These are phyloP conservation scores for Drosophila cognata DNA, from an alignment of 2,888 invertebrate genomes.

Conservation along the genomic window DNA sequence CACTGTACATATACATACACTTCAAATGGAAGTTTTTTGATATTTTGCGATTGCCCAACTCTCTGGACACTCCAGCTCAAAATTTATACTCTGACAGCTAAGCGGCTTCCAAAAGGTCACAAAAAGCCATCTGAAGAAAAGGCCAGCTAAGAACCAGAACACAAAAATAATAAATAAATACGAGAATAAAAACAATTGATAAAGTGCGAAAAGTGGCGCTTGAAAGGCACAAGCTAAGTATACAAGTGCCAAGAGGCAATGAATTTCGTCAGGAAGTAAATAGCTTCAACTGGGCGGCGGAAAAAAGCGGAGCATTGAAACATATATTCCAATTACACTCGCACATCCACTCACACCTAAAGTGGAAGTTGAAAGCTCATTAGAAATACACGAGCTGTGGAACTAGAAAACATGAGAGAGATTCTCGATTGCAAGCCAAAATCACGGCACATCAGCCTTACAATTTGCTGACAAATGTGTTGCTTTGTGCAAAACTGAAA, in stretches of 20 bases:
- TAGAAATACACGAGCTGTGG: constrained; percentile 34
- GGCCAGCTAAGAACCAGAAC: background rate
- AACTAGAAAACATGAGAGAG: constrained; percentile 30
- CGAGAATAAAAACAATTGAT: background rate
- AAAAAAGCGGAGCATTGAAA: constrained; percentile 12
- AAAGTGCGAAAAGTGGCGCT: constrained; percentile 1
- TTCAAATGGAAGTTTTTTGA: constrained; percentile 31
- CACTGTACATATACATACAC: constrained; percentile 1
- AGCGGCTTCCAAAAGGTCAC: constrained; percentile 53
- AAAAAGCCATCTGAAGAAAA: constrained; percentile 16
- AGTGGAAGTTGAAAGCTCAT: constrained; percentile 35
- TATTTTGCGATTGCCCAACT: constrained; percentile 34
- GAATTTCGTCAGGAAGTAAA: constrained; percentile 21
- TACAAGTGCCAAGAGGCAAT: constrained; percentile 11
- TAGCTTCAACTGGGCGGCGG: constrained; percentile 9
- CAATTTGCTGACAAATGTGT: background rate
- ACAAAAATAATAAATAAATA: constrained; percentile 11
- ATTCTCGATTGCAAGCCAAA: background rate
- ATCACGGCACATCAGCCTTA: background rate
- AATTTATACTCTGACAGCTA: constrained; percentile 57
- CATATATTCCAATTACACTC: constrained; percentile 11
- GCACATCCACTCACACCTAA: constrained; percentile 1
- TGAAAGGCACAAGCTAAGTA: background rate
- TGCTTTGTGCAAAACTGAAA: background rate
- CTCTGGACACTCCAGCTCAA: constrained; percentile 17